Conservation (phyloP, 2,888 invertebrate species). For the Archips crataeganus region DNA sequence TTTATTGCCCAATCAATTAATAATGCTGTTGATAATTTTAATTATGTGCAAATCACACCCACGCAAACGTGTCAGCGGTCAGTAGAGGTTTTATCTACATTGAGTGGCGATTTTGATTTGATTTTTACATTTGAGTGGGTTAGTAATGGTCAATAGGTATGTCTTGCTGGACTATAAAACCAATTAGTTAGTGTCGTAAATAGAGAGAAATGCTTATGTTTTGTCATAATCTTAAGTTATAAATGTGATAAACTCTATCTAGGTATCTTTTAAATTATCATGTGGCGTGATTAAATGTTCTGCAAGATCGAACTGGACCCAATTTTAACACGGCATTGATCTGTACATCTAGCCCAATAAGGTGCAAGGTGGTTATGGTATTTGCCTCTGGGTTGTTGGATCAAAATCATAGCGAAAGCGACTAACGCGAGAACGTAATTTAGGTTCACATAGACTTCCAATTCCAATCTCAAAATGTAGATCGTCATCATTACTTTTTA, state of each 20-base stretch:
- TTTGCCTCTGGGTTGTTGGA: too few relatives aligned
- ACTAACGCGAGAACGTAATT: too few relatives aligned
- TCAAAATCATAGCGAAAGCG: too few relatives aligned
- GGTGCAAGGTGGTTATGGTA: too few relatives aligned
- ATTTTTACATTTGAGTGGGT: not conserved
- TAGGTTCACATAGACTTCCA: too few relatives aligned
- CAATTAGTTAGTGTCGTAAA: not conserved
- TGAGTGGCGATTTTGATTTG: not conserved
- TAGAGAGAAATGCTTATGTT: not conserved
- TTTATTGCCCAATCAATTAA: slow-evolving; percentile 40
- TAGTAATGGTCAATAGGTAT: not conserved
- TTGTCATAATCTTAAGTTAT: not conserved
- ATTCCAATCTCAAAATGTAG: too few relatives aligned
- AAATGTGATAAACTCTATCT: not conserved
- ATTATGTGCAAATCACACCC: slow-evolving; percentile 39
- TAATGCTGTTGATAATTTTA: slow-evolving; percentile 36
- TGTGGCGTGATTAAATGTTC: not conserved
- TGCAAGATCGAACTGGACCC: too few relatives aligned
- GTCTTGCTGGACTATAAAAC: not conserved
- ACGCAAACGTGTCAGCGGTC: slow-evolving; percentile 13
- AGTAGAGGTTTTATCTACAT: not conserved
- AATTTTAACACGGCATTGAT: too few relatives aligned
- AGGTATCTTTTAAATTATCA: not conserved
- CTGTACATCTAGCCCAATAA: not conserved
- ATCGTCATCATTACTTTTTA: too few relatives aligned